phyloP scores from a whole-genome alignment of 2,797 vertebrate genomes.

The Danio albolineatus region DNA sequence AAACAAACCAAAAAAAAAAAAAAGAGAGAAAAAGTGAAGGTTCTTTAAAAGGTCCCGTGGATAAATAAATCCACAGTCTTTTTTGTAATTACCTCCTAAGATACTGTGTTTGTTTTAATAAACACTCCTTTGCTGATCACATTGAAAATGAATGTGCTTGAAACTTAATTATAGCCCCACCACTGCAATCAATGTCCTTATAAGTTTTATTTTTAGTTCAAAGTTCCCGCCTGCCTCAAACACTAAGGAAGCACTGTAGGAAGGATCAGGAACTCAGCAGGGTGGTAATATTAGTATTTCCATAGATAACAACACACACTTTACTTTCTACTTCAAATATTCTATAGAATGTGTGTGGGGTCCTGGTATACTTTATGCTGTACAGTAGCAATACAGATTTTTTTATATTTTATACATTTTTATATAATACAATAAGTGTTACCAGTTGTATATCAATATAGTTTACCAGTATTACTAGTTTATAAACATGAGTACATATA shows the following conservation, averaged over 20 bases:
- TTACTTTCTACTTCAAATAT: too few species aligned
- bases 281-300: constrained; percentile 9
- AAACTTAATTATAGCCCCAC: constrained; percentile 57
- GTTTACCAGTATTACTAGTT: too few species aligned
- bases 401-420: too few species aligned
- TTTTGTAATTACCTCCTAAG: constrained; percentile 53
- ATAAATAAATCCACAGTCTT: constrained; percentile 50
- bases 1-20: not conserved
- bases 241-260: not conserved
- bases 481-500: too few species aligned
- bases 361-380: too few species aligned
- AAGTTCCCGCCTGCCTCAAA: constrained; percentile 30
- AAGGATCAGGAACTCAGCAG: not conserved
- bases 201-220: constrained; percentile 51
- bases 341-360: not conserved
- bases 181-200: constrained; percentile 36
- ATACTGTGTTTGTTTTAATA: constrained; percentile 63
- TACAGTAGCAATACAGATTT: too few species aligned
- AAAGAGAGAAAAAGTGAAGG: constrained; percentile 7
- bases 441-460: too few species aligned
- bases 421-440: too few species aligned
- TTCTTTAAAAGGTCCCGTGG: constrained; percentile 36
- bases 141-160: constrained; percentile 45
- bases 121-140: constrained; percentile 52
- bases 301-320: not conserved